phyloP scores from a whole-genome alignment of 35 echinoderm and acorn worm genomes.

The Apostichopus parvimensis region DNA sequence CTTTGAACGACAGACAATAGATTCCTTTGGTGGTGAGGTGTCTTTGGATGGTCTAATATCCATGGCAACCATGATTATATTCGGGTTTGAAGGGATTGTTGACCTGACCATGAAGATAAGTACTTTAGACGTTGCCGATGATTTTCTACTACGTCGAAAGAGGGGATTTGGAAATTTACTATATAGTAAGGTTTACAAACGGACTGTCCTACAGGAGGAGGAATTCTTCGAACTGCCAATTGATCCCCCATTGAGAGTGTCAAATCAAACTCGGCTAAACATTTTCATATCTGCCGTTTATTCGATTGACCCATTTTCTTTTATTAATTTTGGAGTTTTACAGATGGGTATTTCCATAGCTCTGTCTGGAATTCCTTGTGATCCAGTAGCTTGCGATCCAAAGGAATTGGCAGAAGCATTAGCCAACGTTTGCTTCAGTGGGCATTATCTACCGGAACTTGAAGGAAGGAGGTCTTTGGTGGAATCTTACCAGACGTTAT shows the following conservation, averaged over 20 bases:
- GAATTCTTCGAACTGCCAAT: not conserved
- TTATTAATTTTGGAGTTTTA: not conserved
- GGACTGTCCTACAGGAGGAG: not conserved
- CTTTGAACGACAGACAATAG: not conserved
- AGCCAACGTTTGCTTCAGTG: not conserved
- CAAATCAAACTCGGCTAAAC: not conserved
- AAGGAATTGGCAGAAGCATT: not conserved
- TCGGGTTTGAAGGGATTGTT: not conserved
- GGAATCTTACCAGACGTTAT: not conserved
- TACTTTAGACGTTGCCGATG: not conserved
- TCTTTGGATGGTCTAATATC: not conserved
- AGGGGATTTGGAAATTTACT: constrained; percentile 8
- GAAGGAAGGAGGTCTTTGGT: not conserved
- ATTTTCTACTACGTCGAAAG: not conserved
- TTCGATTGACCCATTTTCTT: not conserved
- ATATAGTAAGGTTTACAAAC: not conserved
- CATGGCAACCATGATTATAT: not conserved
- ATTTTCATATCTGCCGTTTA: not conserved
- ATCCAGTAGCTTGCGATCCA: not conserved
- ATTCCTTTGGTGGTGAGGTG: not conserved
- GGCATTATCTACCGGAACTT: not conserved
- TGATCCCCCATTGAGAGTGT: constrained; percentile 1
- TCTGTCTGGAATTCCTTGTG: not conserved
- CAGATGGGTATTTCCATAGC: not conserved
- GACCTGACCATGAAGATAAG: not conserved